Base-by-base conservation (phyloP, 2,888 invertebrate genomes). In the Petrolisthes manimaculis region DNA sequence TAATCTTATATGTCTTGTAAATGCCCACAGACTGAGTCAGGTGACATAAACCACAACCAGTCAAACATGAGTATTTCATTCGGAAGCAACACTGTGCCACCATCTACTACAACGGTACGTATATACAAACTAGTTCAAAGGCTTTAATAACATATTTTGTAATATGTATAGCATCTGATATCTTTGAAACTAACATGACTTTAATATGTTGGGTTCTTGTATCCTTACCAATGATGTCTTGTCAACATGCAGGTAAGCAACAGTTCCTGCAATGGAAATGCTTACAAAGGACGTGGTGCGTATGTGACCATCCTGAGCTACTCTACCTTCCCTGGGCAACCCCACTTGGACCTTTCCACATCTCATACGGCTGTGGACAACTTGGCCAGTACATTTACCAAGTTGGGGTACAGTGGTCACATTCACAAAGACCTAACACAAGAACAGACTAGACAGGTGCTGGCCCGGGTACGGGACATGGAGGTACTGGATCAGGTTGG, bases 261-360 rank as follows among this genome's bases (percentile, higher is more conserved):
- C 37, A 37, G 1, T 5, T 18, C 37, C 3, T 37, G 69, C 69
- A 69, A 37, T 53, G 55, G 37, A 56, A 61, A 21, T 37, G 54
- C 18, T n/a, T 51, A 69, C 21, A 24, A 37, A 14, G 24, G 18
- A 18, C 9, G 12, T 18, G 18, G 18, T 61, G 67, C 67, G 12
- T 79, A 79, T 51, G 85, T 79, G 12, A 77, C 77, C 71, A 51
- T 85, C 77, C 69, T 85, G 14, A 67, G 77, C 54, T 85, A 78
- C 69, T 37, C 55, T 37, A 67, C 85, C 21, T 85, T 85, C 79
- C 14, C 18, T 12, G 69, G 21, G 21, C 77, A 79, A 79, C 85
- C 85, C 18, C 79, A 80, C 24, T 54, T 85, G 12, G 21, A 78
- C 24, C 69, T 77, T 6, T 14, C 75, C 21, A 55, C 14, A 37